Conservation (phyloP, 2,888 invertebrate genomes). For the Cordylochernes scorpioides region DNA sequence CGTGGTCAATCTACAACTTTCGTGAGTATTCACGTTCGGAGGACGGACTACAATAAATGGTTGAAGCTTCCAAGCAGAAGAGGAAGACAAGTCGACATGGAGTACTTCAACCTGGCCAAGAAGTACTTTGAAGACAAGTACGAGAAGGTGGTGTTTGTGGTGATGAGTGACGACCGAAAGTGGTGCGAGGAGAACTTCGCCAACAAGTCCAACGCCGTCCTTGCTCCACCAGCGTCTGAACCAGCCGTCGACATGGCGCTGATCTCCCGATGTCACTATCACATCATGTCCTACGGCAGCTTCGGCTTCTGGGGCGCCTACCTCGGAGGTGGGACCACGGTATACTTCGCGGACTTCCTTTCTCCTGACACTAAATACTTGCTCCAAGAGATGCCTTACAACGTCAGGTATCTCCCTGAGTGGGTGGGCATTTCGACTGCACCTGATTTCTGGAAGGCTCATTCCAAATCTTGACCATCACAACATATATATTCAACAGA, state of each 20-base stretch:
- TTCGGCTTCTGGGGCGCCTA: slow-evolving; percentile 20
- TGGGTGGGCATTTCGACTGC: neutral
- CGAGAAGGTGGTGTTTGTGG: slow-evolving; percentile 22
- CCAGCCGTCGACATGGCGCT: slow-evolving; percentile 25
- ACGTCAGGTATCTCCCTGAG: neutral
- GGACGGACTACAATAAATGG: slow-evolving; percentile 31
- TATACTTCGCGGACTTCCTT: slow-evolving; percentile 5
- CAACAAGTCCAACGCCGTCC: slow-evolving; percentile 22
- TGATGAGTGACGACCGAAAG: slow-evolving; percentile 27
- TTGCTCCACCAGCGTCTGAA: slow-evolving; percentile 19
- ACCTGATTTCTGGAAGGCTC: neutral
- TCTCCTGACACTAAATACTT: neutral
- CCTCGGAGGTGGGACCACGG: slow-evolving; percentile 16
- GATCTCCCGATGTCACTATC: slow-evolving; percentile 28
- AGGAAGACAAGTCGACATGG: slow-evolving; percentile 21
- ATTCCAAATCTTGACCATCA: too few relatives aligned
- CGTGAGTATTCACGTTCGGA: slow-evolving; percentile 29
- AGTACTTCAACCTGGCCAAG: slow-evolving; percentile 26
- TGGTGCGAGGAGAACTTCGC: slow-evolving; percentile 25
- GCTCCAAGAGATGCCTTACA: neutral
- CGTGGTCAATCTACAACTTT: too few relatives aligned
- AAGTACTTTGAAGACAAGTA: slow-evolving; percentile 24
- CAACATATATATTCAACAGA: too few relatives aligned
- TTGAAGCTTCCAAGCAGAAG: slow-evolving; percentile 27
- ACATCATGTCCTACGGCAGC: slow-evolving; percentile 21